Base-by-base conservation (phyloP, 2,888 invertebrate species). In the Venusia cambrica region DNA sequence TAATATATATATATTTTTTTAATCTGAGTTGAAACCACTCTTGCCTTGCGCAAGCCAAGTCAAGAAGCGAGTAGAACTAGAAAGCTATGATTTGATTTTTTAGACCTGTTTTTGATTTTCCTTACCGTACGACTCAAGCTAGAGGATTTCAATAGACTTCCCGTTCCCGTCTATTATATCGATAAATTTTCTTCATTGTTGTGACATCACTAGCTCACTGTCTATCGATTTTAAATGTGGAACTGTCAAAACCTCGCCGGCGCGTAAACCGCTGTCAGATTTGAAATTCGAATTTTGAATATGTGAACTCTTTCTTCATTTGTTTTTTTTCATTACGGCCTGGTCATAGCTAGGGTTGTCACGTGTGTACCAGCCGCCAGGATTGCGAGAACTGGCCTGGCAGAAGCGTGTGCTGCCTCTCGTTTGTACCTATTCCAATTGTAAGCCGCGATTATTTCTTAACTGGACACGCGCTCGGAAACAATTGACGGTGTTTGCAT, bases 401-500 rank as follows among this genome's bases (percentile, higher is more conserved):
- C 38, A 56, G 55, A 55, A 66, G 64, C 66, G 66, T 65, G 70
- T 62, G 62, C 51, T 65, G 69, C 68, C 65, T 63, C 58, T 58
- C 64, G 58, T 40, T 38, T 43, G 42, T 80, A 81, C 77, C 74
- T 80, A 77, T 63, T 65, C 74, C 84, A 85, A 87, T 85, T 87
- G 85, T 83, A 62, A 69, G 70, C 65, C 55, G 76, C 74, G 73
- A 80, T 81, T 81, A 84, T 83, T 83, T 75, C 75, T 74, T 83
- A 80, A 84, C 83, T 73, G 71, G 75, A 78, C 85, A 83, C 80
- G 81, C 83, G 83, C 68, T 80, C 76, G 72, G 81, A 84, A 84
- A 81, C 83, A 85, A 84, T 83, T 81, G 79, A 70, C 66, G 63
- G 69, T 70, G 67, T 70, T 70, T 72, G 72, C 69, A 71, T 73